Conservation (phyloP, 2,888 invertebrate species). For the Drosophila affinis region DNA sequence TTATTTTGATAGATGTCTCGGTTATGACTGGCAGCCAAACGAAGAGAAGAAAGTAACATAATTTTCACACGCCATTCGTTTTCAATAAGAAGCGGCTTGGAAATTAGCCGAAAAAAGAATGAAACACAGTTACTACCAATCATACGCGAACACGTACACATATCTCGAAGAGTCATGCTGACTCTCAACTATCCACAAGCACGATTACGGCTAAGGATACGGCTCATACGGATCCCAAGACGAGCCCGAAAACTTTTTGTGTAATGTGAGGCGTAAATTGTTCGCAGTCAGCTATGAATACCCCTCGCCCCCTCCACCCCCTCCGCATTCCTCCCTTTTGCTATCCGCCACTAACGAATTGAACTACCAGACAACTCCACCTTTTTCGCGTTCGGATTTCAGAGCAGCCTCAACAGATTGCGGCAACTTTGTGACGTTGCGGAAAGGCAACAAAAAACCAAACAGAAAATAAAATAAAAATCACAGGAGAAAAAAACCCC, state of each 20-base stretch:
- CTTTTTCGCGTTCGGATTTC: slow-evolving; percentile 64
- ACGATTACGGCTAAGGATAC: neutral
- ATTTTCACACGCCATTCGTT: slow-evolving; percentile 76
- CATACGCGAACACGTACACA: neutral
- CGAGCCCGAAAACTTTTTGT: slow-evolving; percentile 55
- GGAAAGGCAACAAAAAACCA: slow-evolving; percentile 41
- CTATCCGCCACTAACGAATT: slow-evolving; percentile 66
- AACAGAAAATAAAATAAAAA: slow-evolving; percentile 9
- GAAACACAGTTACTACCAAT: neutral
- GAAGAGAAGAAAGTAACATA: slow-evolving; percentile 11
- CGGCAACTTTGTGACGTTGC: slow-evolving; percentile 58
- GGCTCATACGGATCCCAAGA: neutral
- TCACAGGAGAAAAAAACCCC: neutral
- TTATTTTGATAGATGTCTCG: slow-evolving; percentile 32
- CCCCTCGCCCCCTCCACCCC: slow-evolving; percentile 2
- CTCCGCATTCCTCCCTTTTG: too few relatives aligned
- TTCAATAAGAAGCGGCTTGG: slow-evolving; percentile 68
- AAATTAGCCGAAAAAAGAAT: slow-evolving; percentile 58
- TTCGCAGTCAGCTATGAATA: slow-evolving; percentile 60
- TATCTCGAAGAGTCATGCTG: slow-evolving; percentile 64
- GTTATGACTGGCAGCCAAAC: slow-evolving; percentile 24
- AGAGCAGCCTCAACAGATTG: slow-evolving; percentile 66
- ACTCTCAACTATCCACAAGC: slow-evolving; percentile 51
- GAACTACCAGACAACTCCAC: slow-evolving; percentile 72
- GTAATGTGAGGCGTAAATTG: slow-evolving; percentile 73